Percentiles rank a stretch among this genome's conserved stretches.
These are phyloP conservation scores for Heterocephalus glaber DNA, from an alignment of 2,113 vertebrate genomes.

Conservation along the genomic window DNA sequence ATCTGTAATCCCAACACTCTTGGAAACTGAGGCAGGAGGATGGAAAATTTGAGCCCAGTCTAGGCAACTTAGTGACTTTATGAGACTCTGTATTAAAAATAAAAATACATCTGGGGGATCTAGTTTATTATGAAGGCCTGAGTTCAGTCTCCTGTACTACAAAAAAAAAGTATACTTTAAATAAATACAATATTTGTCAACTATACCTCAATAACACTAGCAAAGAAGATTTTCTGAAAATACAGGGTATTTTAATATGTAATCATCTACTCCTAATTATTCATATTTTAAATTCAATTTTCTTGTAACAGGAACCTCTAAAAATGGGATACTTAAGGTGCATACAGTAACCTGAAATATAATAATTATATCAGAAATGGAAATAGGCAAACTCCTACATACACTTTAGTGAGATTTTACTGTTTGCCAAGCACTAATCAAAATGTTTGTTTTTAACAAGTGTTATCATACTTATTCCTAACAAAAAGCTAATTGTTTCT, in stretches of 20 bases:
- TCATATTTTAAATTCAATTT: not conserved
- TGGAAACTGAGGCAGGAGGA: not conserved
- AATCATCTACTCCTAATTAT: not conserved
- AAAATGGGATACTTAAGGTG: not conserved
- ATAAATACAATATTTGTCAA: not conserved
- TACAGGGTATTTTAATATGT: not conserved
- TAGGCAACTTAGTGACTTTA: too few species aligned
- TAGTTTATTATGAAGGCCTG: not conserved
- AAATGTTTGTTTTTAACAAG: not conserved
- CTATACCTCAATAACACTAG: not conserved
- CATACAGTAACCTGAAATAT: not conserved
- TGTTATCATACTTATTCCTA: not conserved
- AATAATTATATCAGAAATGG: not conserved
- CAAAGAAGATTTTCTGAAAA: not conserved
- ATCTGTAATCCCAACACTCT: not conserved
- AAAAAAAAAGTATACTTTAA: not conserved
- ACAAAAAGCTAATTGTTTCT: not conserved
- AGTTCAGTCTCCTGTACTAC: not conserved
- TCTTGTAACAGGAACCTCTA: not conserved
- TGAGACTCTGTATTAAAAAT: not conserved
- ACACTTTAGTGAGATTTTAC: not conserved
- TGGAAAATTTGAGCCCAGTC: not conserved
- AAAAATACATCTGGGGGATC: not conserved
- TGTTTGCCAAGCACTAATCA: not conserved
- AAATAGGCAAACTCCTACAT: not conserved